A percentile compares a stretch with the other conserved stretches of the same genome.
These are phyloP conservation scores for Porites australiensis DNA, from an alignment of 64 coral and sea anemone species.

Conservation along the genomic window DNA sequence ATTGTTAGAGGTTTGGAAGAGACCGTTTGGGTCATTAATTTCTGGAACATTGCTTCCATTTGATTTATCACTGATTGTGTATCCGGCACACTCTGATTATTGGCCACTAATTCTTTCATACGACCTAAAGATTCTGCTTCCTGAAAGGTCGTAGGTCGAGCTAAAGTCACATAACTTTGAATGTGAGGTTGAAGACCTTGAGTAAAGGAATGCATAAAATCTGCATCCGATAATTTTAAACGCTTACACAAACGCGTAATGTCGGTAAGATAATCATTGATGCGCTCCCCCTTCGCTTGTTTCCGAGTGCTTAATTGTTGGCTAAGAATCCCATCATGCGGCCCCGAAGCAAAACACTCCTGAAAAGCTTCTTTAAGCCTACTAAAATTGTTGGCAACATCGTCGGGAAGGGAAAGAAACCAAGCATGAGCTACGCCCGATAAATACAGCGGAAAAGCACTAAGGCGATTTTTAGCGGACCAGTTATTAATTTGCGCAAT, in stretches of 20 bases:
- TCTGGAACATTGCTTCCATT: not conserved
- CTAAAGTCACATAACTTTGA: constrained; percentile 2
- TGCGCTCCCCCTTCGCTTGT: not conserved
- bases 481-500: too few species aligned
- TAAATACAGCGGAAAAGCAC: too few species aligned
- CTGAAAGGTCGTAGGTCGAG: not conserved
- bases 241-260: not conserved
- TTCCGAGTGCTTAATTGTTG: not conserved
- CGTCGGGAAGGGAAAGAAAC: too few species aligned
- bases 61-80: too few species aligned
- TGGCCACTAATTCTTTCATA: not conserved
- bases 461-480: too few species aligned
- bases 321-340: not conserved
- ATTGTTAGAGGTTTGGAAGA: not conserved
- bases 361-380: not conserved
- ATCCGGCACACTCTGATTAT: too few species aligned
- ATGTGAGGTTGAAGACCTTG: not conserved
- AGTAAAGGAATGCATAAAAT: constrained; percentile 16
- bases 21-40: not conserved
- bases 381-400: too few species aligned
- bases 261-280: not conserved
- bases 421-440: too few species aligned
- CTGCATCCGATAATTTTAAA: not conserved
- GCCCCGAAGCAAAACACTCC: not conserved
- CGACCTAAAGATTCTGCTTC: constrained; percentile 28